A percentile compares a stretch with the other conserved stretches of the same genome.
These are phyloP conservation scores for Syngnathus scovelli DNA, from an alignment of 2,113 vertebrate genomes.

Conservation along the genomic window DNA sequence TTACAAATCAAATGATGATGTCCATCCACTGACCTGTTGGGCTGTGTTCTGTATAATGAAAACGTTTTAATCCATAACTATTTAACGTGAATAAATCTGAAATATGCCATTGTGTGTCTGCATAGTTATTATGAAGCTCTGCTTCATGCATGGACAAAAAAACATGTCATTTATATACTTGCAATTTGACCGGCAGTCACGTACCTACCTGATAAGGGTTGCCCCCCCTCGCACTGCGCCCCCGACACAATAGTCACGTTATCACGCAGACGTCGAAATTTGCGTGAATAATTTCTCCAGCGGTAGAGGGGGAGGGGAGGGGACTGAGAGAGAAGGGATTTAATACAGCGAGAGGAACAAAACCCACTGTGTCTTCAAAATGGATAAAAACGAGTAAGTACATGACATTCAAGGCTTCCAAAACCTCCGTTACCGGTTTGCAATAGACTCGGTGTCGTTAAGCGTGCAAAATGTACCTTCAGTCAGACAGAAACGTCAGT, in stretches of 20 bases:
- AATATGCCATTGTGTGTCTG: conserved; percentile 12
- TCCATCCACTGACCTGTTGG: conserved; percentile 11
- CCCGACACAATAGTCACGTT: conserved; percentile 30
- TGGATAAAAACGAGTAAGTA: conserved; percentile 83
- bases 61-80: conserved; percentile 27
- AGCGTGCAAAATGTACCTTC: conserved; percentile 14
- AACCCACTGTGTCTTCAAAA: conserved; percentile 69
- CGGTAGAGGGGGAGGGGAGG: conserved; percentile 69
- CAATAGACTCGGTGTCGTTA: not conserved
- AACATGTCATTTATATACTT: not conserved
- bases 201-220: not conserved
- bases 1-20: conserved; percentile 15
- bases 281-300: conserved; percentile 71
- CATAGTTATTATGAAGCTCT: not conserved
- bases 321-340: conserved; percentile 76
- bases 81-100: conserved; percentile 56
- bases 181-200: not conserved
- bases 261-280: conserved; percentile 51
- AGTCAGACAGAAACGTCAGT: conserved; percentile 2
- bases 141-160: not conserved
- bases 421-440: not conserved
- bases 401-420: not conserved
- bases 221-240: not conserved
- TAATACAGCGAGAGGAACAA: conserved; percentile 71
- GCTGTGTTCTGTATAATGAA: conserved; percentile 24